phyloP scores from a whole-genome alignment of 2,113 vertebrate genomes.

The Rhagologus leucostigma region DNA sequence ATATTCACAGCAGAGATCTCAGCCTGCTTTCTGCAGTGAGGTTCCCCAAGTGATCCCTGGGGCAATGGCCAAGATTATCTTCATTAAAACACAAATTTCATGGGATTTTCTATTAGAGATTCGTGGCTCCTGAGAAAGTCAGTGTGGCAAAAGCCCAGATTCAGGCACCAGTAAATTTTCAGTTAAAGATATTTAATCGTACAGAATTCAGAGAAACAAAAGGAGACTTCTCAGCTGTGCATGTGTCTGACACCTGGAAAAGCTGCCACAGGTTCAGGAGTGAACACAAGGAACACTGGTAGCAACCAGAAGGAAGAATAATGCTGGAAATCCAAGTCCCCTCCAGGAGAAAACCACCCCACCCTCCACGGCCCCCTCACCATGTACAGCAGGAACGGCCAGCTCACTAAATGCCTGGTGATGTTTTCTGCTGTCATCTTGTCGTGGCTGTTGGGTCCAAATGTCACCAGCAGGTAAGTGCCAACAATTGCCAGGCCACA shows the following conservation, averaged over 20 bases:
- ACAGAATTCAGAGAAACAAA: not conserved
- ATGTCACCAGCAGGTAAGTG: conserved; percentile 91
- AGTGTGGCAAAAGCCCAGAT: not conserved
- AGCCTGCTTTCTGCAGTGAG: not conserved
- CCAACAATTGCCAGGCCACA: conserved; percentile 84
- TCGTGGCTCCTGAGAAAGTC: not conserved
- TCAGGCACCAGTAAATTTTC: not conserved
- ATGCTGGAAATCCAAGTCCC: not conserved
- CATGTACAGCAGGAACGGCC: conserved; percentile 93
- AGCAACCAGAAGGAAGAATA: not conserved
- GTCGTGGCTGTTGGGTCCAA: conserved; percentile 94
- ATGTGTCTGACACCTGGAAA: not conserved
- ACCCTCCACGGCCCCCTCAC: conserved; percentile 69
- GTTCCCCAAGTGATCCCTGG: not conserved
- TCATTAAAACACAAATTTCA: not conserved
- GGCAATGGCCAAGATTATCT: not conserved
- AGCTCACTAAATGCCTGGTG: conserved; percentile 87
- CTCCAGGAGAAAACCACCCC: not conserved
- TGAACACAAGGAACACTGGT: not conserved
- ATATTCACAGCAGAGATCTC: not conserved
- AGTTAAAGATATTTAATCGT: not conserved
- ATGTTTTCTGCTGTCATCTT: conserved; percentile 88
- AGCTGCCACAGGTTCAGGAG: not conserved
- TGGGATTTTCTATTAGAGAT: not conserved
- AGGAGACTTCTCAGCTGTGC: not conserved